Evolutionary conservation across 1,140 invertebrate species (phyloP).

Genomic region (Drosophila arizonae): DNA sequence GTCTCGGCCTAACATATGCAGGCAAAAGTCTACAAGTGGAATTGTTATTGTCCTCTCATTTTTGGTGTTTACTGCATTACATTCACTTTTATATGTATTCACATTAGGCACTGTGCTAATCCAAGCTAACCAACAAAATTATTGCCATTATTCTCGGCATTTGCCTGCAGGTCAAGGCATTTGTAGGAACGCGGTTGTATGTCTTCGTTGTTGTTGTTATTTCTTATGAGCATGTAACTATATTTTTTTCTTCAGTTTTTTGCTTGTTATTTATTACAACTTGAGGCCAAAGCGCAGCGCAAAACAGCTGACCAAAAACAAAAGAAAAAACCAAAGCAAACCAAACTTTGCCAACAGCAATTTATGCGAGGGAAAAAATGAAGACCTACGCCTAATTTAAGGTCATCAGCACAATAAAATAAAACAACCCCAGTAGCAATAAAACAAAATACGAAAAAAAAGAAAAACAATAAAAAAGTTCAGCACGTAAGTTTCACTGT

Average conservation of each 20-base stretch:
- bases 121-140: conserved; percentile 50
- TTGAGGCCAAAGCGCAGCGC: conserved; percentile 42
- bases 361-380: conserved; percentile 45
- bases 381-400: conserved; percentile 81
- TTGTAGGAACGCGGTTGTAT: conserved; percentile 33
- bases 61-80: conserved; percentile 41
- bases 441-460: conserved; percentile 4
- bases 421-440: conserved; percentile 41
- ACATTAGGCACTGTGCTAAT: conserved; percentile 34
- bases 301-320: conserved; percentile 49
- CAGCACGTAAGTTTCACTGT: conserved; percentile 63
- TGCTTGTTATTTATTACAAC: conserved; percentile 68
- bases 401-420: conserved; percentile 79
- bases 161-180: conserved; percentile 67
- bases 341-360: conserved; percentile 60
- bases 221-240: conserved; percentile 52
- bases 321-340: conserved; percentile 45
- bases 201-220: conserved; percentile 24
- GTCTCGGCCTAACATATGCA: background rate
- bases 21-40: conserved; percentile 32
- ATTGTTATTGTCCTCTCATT: conserved; percentile 50
- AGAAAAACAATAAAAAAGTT: conserved; percentile 50
- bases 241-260: conserved; percentile 35
- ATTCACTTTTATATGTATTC: conserved; percentile 55
- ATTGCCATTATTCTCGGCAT: conserved; percentile 50